phyloP scores from a whole-genome alignment of 2,797 vertebrate species.

The Todus mexicanus region DNA sequence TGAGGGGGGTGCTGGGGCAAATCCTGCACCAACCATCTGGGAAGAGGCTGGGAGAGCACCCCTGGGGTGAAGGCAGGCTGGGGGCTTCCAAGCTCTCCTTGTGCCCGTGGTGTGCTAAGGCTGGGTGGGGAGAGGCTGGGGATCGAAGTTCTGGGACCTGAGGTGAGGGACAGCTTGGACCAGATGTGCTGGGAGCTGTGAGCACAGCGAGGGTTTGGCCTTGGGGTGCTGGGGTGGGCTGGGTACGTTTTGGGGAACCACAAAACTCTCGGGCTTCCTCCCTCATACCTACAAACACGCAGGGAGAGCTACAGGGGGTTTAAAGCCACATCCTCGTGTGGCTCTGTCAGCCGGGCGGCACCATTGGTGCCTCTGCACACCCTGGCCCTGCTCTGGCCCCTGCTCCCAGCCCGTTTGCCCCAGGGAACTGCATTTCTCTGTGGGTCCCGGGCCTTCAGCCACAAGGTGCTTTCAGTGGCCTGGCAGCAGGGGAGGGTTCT shows the following conservation, averaged over 20 bases:
- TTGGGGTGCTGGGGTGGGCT: rapidly evolving
- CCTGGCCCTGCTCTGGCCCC: rapidly evolving
- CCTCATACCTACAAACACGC: rapidly evolving
- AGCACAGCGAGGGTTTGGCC: rapidly evolving
- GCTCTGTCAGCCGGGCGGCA: background rate
- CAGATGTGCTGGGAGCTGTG: rapidly evolving
- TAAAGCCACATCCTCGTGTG: rapidly evolving
- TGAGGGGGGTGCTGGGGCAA: background rate
- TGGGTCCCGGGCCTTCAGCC: background rate
- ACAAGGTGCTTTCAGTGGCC: rapidly evolving
- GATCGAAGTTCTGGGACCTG: rapidly evolving
- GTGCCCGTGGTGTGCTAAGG: rapidly evolving
- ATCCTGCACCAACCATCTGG: background rate
- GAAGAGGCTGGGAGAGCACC: rapidly evolving
- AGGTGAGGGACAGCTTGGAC: background rate
- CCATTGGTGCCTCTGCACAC: background rate
- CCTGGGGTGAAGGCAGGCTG: rapidly evolving
- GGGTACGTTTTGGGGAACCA: background rate
- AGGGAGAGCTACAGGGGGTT: background rate
- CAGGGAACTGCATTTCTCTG: background rate
- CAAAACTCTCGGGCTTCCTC: background rate
- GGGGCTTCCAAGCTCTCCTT: rapidly evolving
- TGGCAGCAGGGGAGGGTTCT: background rate
- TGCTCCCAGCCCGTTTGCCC: background rate
- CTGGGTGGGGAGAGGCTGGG: background rate